Evolutionary conservation across 2,888 invertebrate genomes (phyloP).

Genomic region (Anaspis maculata): DNA sequence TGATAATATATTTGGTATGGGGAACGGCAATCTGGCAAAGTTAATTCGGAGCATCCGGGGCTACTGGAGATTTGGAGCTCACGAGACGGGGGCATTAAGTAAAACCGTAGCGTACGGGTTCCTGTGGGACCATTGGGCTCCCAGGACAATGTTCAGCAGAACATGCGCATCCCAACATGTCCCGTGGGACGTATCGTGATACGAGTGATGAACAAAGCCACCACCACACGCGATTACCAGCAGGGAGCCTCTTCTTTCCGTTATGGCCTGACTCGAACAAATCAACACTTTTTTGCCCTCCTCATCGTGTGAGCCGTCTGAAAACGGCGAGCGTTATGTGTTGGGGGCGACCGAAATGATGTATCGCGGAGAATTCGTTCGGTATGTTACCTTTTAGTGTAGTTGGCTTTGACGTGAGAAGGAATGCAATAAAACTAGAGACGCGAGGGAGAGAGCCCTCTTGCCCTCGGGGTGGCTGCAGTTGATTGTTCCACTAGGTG

Average conservation of each 20-base stretch:
- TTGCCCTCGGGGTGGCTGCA: slow-evolving; percentile 23
- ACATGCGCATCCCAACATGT: slow-evolving; percentile 31
- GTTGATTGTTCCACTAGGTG: too few species aligned
- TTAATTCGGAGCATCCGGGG: too few species aligned
- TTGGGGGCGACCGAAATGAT: slow-evolving; percentile 19
- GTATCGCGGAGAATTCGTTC: slow-evolving; percentile 29
- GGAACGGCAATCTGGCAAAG: too few species aligned
- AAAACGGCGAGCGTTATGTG: slow-evolving; percentile 13
- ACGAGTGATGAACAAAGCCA: slow-evolving; percentile 31
- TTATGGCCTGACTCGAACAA: slow-evolving; percentile 4
- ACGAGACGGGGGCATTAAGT: too few species aligned
- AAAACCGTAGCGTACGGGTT: slow-evolving; percentile 7
- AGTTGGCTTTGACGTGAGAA: slow-evolving; percentile 38
- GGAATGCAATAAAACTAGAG: slow-evolving; percentile 38
- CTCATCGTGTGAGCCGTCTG: slow-evolving; percentile 6
- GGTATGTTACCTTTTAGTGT: slow-evolving; percentile 36
- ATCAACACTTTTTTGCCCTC: slow-evolving; percentile 14
- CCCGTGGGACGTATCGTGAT: slow-evolving; percentile 35
- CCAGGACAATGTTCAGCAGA: slow-evolving; percentile 28
- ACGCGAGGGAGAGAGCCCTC: slow-evolving; percentile 27
- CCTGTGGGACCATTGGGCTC: slow-evolving; percentile 13
- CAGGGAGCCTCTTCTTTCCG: slow-evolving; percentile 8
- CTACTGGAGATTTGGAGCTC: too few species aligned
- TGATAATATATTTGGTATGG: too few species aligned
- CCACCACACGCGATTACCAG: slow-evolving; percentile 30